A percentile compares a stretch with the other conserved stretches of the same genome.
Evolutionary conservation across 2,797 vertebrate genomes (phyloP).

Genomic region (Sebastes vulpes): DNA sequence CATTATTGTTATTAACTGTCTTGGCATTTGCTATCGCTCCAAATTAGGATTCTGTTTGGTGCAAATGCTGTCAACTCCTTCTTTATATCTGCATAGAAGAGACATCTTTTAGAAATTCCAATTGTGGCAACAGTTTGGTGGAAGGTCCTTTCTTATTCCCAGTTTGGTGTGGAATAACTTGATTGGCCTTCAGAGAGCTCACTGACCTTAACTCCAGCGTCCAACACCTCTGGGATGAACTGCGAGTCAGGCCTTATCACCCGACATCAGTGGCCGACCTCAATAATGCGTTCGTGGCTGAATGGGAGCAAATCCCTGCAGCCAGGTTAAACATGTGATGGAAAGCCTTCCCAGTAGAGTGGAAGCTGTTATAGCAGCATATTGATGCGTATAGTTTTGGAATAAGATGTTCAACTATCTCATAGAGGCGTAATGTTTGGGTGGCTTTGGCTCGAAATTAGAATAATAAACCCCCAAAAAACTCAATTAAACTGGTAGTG

Average conservation of each 20-base stretch:
- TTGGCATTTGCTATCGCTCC: neutral
- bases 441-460: neutral
- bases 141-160: neutral
- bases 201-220: neutral
- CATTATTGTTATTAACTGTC: neutral
- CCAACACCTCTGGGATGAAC: neutral
- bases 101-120: neutral
- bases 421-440: neutral
- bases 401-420: neutral
- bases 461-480: constrained; percentile 10
- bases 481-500: neutral
- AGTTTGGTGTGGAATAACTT: neutral
- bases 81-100: neutral
- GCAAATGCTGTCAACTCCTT: neutral
- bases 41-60: neutral
- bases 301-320: neutral
- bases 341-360: neutral
- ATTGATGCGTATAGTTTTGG: neutral
- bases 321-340: neutral
- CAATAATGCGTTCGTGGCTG: neutral
- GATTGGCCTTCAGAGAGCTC: neutral
- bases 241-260: neutral
- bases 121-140: neutral
- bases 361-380: neutral
- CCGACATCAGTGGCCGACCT: neutral